Evolutionary conservation across 35 echinoderm and acorn worm genomes (phyloP), one percentile per base, ranked within the genome.

Genomic region (Strongylocentrotus purpuratus): DNA sequence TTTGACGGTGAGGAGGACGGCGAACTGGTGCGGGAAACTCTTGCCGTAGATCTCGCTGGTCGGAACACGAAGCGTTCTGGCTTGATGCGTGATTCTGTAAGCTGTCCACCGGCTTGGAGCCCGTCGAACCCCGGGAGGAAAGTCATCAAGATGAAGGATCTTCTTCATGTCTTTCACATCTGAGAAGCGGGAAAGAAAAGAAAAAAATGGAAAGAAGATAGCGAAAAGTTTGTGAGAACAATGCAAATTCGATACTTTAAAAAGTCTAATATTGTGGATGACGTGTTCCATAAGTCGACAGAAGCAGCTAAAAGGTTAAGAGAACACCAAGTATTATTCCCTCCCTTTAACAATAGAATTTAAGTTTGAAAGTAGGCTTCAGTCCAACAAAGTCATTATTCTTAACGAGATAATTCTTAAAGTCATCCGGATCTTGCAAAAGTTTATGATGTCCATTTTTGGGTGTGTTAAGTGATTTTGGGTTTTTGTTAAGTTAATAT

Each of bases 1-100:
- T 88, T 94, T 97, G 50, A 97, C 33, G 20, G 78, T 61, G 20
- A 97, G 90, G 33, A 97, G 94, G 31, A 97, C 85, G 46, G 97
- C 96, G 94, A 97, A 97, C 86, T 97, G 95, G 2, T 86, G 94
- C 1, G 97, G 97, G 35, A 97, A 97, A 32, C 33, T 92, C 31
- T 85, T 9, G 0, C 86, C 94, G 50, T 97, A 96, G 61, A 97
- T 95, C 10, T 17, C 10, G 33, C 45, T 46, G 91, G 91, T 96
- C 9, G 95, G 92, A 85, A 88, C 59, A 61, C 65, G 55, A 50
- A 96, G 25, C 28, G 59, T 33, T 58, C 58, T 91, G 95, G 95
- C 95, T 45, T 96, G 31, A 28, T 70, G 85, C 5, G 70, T 85
- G 2, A 96, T 94, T 47, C 78, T 55, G 32, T 46, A 96, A 32